phyloP scores from a whole-genome alignment of 2,113 vertebrate species.

The Dipodomys stephensi region DNA sequence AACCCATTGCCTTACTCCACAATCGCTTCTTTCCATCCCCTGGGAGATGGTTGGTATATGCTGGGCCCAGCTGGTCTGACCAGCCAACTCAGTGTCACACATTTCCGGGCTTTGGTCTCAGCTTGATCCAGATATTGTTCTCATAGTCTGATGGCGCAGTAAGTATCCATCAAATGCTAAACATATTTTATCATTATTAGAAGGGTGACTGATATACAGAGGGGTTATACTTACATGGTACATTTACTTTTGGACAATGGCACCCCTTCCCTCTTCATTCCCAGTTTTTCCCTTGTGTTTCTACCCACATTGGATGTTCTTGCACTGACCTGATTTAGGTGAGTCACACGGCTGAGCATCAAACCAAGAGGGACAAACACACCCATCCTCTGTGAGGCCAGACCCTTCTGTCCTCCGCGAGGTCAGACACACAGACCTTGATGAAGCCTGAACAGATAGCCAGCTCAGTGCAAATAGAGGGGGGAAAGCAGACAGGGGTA shows the following conservation, averaged over 20 bases:
- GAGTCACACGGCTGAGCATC: neutral
- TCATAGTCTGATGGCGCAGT: accelerated
- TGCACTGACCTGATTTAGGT: neutral
- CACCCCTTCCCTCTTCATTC: too few species aligned
- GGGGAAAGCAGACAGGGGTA: accelerated
- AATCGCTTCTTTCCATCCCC: neutral
- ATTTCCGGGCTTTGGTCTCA: neutral
- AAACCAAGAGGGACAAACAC: too few species aligned
- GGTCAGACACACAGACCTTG: too few species aligned
- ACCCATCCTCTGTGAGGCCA: accelerated
- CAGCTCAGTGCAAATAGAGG: accelerated
- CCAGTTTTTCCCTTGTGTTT: too few species aligned
- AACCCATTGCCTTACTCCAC: accelerated
- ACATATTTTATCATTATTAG: too few species aligned
- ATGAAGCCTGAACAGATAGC: accelerated
- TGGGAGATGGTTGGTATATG: accelerated
- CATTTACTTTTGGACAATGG: too few species aligned
- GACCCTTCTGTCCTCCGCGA: too few species aligned
- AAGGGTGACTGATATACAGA: too few species aligned
- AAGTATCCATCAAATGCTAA: accelerated
- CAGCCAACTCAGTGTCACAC: too few species aligned
- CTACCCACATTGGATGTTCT: too few species aligned
- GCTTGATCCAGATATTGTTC: neutral
- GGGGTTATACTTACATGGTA: too few species aligned
- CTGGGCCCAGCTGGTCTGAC: neutral